Base-by-base conservation (phyloP, 2,888 invertebrate species). In the Drosophila pegasa region DNA sequence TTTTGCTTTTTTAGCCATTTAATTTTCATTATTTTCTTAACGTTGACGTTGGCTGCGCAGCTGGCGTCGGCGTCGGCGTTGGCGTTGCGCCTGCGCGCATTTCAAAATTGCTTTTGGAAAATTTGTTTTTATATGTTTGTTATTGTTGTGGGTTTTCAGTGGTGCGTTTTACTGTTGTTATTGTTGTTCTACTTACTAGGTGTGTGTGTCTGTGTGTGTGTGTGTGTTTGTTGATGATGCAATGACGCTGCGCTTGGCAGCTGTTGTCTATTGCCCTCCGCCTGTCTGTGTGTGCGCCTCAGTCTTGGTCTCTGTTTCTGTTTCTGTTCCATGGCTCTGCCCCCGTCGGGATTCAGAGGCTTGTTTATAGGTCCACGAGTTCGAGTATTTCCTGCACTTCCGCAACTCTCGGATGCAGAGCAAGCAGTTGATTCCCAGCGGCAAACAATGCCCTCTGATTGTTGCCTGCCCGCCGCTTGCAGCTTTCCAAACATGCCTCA, bases 191-290 rank as follows among this genome's bases (percentile, higher is more conserved):
- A 68, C 48, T 80, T 80, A 51, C 51, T 61, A 51, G 45, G 22
- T 76, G 61, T 85, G 52, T 51, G 48, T 58, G 52, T 65, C 54
- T 52, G 33, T 68, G 48, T 64, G 54, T 64, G 51, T 63, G 50
- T 62, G 62, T 71, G 51, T 72, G 58, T 87, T 71, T 84, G 78
- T 73, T 79, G 80, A 80, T 82, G 87, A 78, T 87, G 78, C 82
- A 87, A 88, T 91, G 91, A 90, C 91, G 84, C 89, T 90, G 91
- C 82, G 80, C 78, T 90, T 89, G 90, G 91, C 90, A 90, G 90
- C 91, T 91, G 89, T 87, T 87, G 86, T 86, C 89, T 78, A 72
- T 48, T 58, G 56, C 63, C 62, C 38, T 58, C 58, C 59, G 48
- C 52, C 43, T 45, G 43, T n/a, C n/a, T 51, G 14, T 41, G 29